Evolutionary conservation across 1,140 invertebrate genomes (phyloP).

Genomic region (Microplitis demolitor): DNA sequence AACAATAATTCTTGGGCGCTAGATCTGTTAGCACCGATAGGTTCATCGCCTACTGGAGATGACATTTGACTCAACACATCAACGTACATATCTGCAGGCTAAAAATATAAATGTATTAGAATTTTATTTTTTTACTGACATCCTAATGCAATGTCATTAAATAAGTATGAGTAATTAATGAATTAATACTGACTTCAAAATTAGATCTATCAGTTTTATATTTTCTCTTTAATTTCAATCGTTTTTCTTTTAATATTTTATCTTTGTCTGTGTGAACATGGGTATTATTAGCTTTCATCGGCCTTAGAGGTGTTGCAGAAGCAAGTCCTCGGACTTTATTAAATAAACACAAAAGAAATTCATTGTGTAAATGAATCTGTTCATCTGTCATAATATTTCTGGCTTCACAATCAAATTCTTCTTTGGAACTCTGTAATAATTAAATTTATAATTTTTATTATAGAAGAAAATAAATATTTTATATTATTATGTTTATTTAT

Average conservation of each 20-base stretch:
- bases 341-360: conserved; percentile 79
- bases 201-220: conserved; percentile 69
- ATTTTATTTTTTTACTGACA: neutral
- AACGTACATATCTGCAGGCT: conserved; percentile 57
- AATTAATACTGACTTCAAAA: conserved; percentile 66
- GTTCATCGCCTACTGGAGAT: conserved; percentile 57
- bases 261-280: conserved; percentile 38
- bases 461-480: neutral
- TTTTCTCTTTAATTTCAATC: conserved; percentile 65
- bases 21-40: conserved; percentile 61
- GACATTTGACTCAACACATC: conserved; percentile 57
- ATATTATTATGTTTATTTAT: too few relatives aligned
- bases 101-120: conserved; percentile 17
- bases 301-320: conserved; percentile 62
- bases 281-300: conserved; percentile 45
- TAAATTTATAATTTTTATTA: conserved; percentile 11
- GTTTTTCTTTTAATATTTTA: conserved; percentile 61
- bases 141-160: neutral
- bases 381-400: conserved; percentile 71
- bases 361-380: conserved; percentile 80
- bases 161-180: conserved; percentile 52
- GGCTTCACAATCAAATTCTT: conserved; percentile 80
- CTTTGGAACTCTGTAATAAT: conserved; percentile 67
- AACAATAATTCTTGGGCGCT: conserved; percentile 72
- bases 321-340: conserved; percentile 76